Conservation (phyloP, 1,140 invertebrate species). For the Philopotamus ludificatus region DNA sequence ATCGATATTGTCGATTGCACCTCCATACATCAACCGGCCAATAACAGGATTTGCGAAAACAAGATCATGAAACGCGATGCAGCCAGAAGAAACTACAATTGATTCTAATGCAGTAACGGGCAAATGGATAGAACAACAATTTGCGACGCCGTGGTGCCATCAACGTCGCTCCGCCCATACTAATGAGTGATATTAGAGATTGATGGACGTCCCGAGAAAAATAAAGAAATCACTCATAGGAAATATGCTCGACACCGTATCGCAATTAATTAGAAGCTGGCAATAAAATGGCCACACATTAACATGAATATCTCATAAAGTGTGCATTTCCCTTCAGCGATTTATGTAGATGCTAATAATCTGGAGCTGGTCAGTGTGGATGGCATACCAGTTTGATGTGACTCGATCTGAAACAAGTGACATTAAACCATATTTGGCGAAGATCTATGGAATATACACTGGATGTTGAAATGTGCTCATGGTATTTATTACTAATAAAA, state of each 20-base stretch:
- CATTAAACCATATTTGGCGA: conserved; percentile 15
- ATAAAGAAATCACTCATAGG: background rate
- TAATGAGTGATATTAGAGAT: background rate
- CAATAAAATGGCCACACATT: conserved; percentile 11
- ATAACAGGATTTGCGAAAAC: background rate
- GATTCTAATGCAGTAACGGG: background rate
- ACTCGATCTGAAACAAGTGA: background rate
- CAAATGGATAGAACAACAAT: background rate
- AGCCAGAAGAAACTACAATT: background rate
- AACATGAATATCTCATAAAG: conserved; percentile 21
- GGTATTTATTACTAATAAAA: too few relatives aligned
- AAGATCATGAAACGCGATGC: background rate
- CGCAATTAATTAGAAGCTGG: conserved; percentile 20
- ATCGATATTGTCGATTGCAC: too few relatives aligned
- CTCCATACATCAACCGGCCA: too few relatives aligned
- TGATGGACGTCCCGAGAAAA: background rate
- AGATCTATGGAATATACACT: background rate
- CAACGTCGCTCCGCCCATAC: background rate
- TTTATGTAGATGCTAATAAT: background rate
- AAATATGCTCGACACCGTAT: background rate
- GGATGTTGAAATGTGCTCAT: too few relatives aligned
- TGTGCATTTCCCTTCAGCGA: conserved; percentile 9
- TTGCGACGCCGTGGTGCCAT: background rate
- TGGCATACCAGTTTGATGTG: background rate
- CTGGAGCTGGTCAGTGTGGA: background rate